Percentiles rank a stretch among this genome's conserved stretches.
These are phyloP conservation scores for Blera fallax DNA, from an alignment of 2,888 invertebrate species.

Conservation along the genomic window DNA sequence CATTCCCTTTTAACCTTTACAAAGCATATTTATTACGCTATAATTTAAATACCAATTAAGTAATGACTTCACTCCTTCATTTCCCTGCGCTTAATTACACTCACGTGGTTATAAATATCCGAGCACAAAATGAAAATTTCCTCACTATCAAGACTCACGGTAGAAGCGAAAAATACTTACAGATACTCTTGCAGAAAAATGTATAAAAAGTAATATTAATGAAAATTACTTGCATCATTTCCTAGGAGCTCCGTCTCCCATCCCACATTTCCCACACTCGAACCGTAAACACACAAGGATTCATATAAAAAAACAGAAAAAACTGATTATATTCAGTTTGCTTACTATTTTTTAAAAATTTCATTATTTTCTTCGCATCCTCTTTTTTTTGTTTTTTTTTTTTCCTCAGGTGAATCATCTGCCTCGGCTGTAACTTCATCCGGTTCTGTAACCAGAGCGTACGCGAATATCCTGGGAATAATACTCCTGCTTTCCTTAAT, in stretches of 20 bases:
- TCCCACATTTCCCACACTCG: background rate
- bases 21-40: background rate
- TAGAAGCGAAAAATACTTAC: background rate
- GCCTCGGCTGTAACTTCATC: slow-evolving; percentile 81
- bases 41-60: background rate
- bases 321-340: background rate
- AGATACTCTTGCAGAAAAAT: background rate
- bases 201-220: background rate
- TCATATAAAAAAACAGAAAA: background rate
- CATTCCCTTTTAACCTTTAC: background rate
- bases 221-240: slow-evolving; percentile 2
- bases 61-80: background rate
- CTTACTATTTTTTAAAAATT: background rate
- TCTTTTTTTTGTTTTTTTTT: background rate
- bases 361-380: background rate
- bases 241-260: background rate
- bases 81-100: background rate
- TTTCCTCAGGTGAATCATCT: slow-evolving; percentile 79
- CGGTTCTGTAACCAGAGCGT: slow-evolving; percentile 77
- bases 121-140: background rate
- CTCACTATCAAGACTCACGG: background rate
- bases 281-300: background rate
- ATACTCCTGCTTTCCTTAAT: slow-evolving; percentile 77
- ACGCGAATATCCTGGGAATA: slow-evolving; percentile 77
- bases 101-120: background rate